These are phyloP conservation scores for Mustelus asterias DNA, from an alignment of 2,113 vertebrate species.

Conservation along the genomic window DNA sequence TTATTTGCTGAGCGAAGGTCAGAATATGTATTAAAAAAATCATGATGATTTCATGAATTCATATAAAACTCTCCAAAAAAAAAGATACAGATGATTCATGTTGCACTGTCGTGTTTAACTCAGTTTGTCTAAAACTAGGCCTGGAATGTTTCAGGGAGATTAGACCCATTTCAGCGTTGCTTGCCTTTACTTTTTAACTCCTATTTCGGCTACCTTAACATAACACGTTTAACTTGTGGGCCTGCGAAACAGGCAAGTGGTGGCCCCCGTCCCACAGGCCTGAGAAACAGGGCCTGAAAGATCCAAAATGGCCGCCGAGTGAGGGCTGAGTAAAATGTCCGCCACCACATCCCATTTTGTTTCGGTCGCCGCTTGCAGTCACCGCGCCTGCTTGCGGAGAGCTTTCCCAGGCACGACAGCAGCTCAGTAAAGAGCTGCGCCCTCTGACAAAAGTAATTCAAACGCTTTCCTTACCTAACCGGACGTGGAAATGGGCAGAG, in stretches of 20 bases:
- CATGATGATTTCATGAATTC: not conserved
- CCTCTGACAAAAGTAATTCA: too few relatives aligned
- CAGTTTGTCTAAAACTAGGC: not conserved
- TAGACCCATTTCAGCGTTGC: not conserved
- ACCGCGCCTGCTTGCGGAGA: too few relatives aligned
- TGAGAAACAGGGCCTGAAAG: too few relatives aligned
- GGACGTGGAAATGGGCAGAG: not conserved
- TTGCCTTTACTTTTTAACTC: not conserved
- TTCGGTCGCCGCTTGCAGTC: not conserved
- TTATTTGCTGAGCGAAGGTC: not conserved
- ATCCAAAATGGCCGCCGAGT: not conserved
- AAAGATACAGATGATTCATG: slow-evolving; percentile 9
- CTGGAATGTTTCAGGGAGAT: not conserved
- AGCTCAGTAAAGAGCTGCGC: not conserved
- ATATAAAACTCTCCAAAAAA: slow-evolving; percentile 17
- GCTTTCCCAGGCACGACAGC: not conserved
- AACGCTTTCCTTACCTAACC: not conserved
- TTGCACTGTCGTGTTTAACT: not conserved
- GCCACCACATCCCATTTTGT: not conserved
- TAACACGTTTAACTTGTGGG: not conserved
- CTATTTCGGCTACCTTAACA: not conserved
- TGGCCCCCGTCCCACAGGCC: not conserved
- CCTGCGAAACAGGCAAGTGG: not conserved
- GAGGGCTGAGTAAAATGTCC: not conserved
- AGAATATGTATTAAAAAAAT: not conserved